Percentiles rank a stretch among this genome's conserved stretches.
Evolutionary conservation across 2,888 invertebrate genomes (phyloP).

Genomic region (Drosophila melanosoma): DNA sequence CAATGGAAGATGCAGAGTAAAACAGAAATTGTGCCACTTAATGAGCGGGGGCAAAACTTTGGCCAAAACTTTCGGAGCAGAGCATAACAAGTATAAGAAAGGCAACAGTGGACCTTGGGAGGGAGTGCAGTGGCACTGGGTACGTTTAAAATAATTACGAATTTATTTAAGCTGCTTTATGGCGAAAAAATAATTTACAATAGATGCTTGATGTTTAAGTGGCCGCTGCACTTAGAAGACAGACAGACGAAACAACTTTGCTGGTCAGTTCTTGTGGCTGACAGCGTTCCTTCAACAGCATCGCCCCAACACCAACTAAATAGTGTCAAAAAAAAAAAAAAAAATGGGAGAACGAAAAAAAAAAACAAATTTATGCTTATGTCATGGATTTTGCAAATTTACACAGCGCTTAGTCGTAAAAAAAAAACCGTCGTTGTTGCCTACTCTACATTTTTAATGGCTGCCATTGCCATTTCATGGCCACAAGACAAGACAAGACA

Average conservation of each 20-base stretch:
- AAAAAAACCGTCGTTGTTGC: slow-evolving; percentile 38
- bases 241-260: slow-evolving; percentile 22
- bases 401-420: slow-evolving; percentile 71
- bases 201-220: slow-evolving; percentile 38
- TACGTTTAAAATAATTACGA: slow-evolving; percentile 79
- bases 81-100: slow-evolving; percentile 52
- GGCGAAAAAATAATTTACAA: slow-evolving; percentile 73
- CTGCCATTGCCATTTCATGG: slow-evolving; percentile 56
- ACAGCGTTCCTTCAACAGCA: slow-evolving; percentile 24
- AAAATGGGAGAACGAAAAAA: slow-evolving; percentile 18
- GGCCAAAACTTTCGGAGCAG: slow-evolving; percentile 62
- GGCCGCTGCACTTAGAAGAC: slow-evolving; percentile 24
- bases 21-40: slow-evolving; percentile 78
- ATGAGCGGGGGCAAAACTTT: slow-evolving; percentile 76
- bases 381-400: slow-evolving; percentile 74
- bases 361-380: slow-evolving; percentile 69
- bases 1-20: slow-evolving; percentile 60
- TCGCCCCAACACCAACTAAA: slow-evolving; percentile 22
- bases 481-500: slow-evolving; percentile 39
- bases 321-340: slow-evolving; percentile 27
- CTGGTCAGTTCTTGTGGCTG: slow-evolving; percentile 29
- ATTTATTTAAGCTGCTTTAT: slow-evolving; percentile 79
- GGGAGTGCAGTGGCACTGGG: slow-evolving; percentile 39
- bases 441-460: slow-evolving; percentile 77
- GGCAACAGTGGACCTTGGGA: slow-evolving; percentile 10